These are phyloP conservation scores for Onthophagus sagittarius DNA, from an alignment of 2,888 invertebrate species.

Conservation along the genomic window DNA sequence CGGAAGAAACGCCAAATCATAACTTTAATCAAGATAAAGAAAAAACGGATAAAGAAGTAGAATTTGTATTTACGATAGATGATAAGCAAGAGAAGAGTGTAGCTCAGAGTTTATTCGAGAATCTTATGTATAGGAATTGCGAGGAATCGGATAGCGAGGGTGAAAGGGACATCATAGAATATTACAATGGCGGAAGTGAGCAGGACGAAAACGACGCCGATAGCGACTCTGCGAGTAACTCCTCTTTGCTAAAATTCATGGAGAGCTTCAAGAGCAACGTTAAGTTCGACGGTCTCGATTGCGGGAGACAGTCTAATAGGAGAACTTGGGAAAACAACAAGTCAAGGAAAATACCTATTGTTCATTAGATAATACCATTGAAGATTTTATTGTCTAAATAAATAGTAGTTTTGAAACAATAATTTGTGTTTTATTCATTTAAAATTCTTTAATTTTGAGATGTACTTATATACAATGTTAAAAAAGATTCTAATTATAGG, in stretches of 20 bases:
- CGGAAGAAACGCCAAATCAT: background rate
- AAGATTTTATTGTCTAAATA: background rate
- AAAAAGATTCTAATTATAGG: too few relatives aligned
- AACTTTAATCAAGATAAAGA: background rate
- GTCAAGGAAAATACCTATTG: conserved; percentile 2
- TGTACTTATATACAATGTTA: too few relatives aligned
- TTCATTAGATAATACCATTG: background rate
- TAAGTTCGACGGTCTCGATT: conserved; percentile 4
- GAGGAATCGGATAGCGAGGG: conserved; percentile 28
- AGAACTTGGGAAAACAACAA: conserved; percentile 8
- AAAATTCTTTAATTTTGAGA: too few relatives aligned
- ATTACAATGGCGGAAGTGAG: conserved; percentile 26
- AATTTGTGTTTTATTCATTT: background rate
- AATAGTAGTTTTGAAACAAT: background rate
- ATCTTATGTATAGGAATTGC: conserved; percentile 33
- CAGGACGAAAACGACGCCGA: conserved; percentile 20
- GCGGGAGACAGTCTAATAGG: conserved; percentile 1
- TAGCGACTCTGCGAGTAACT: conserved; percentile 35
- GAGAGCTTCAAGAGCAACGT: conserved; percentile 34
- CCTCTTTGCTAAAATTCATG: conserved; percentile 41
- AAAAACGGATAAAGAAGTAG: conserved; percentile 19
- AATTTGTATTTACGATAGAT: conserved; percentile 26
- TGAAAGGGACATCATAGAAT: conserved; percentile 24
- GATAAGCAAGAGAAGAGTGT: conserved; percentile 23
- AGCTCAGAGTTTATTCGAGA: conserved; percentile 39